Evolutionary conservation across 2,113 vertebrate species (phyloP).

Genomic region (Tetrax tetrax): DNA sequence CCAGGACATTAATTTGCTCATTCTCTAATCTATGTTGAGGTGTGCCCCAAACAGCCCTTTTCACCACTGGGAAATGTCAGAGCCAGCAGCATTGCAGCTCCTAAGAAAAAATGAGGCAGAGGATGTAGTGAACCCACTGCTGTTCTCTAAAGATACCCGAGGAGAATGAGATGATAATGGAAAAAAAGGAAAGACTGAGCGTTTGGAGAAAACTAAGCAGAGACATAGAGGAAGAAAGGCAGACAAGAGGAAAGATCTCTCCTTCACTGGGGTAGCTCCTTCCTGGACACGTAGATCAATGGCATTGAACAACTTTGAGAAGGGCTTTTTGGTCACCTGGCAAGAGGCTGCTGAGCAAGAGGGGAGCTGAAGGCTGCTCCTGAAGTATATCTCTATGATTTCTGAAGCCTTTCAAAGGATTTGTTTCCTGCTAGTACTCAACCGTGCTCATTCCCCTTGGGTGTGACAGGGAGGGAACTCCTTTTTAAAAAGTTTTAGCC

Average conservation of each 20-base stretch:
- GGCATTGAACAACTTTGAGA: neutral
- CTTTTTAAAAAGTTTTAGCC: neutral
- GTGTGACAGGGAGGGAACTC: neutral
- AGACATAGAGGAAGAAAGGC: neutral
- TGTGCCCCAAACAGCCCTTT: neutral
- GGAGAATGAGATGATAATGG: neutral
- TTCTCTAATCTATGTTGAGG: neutral
- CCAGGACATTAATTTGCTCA: neutral
- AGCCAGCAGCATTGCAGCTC: neutral
- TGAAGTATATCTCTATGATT: neutral
- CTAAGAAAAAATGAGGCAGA: neutral
- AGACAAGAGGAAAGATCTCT: neutral
- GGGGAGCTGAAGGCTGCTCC: neutral
- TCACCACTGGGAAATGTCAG: neutral
- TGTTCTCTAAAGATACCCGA: neutral
- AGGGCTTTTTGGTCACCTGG: neutral
- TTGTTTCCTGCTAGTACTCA: neutral
- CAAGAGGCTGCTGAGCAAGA: neutral
- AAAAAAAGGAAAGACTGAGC: neutral
- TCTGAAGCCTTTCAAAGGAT: neutral
- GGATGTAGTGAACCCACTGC: neutral
- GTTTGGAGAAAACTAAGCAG: neutral
- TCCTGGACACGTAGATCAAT: accelerated
- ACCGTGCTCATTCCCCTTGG: neutral
- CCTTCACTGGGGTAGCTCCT: neutral